Base-by-base conservation (phyloP, 1,140 invertebrate species). In the Megalopta genalis region DNA sequence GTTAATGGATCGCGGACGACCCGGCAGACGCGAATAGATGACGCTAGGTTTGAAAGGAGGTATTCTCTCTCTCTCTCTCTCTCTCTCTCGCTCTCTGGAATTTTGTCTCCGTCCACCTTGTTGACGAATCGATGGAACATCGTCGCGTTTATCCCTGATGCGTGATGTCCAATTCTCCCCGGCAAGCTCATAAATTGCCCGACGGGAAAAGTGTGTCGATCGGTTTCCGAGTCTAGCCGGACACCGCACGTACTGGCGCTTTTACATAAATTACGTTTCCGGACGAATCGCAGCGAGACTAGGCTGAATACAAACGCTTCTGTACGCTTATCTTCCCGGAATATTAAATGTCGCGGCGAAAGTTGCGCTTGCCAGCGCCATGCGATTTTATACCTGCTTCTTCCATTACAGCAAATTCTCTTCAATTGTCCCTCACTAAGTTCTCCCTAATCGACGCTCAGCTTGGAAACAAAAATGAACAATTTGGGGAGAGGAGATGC, bases 201-300 rank as follows among this genome's bases (percentile, higher is more conserved):
- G 23, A 49, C 23, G n/a, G 46, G 46, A 64, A 78, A 78, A 64
- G 76, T 78, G 46, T 71, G 67, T 71, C 60, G 68, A 78, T 78
- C 59, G 46, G 16, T 37, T 78, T 63, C 54, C 59, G 25, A n/a
- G 42, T 37, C 59, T 77, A 25, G 5, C 32, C 32, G 12, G 8
- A 46, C 32, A 12, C 21, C 18, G 25, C 49, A 16, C 16, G 16
- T 21, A 16, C 14, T n/a, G 1, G 6, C 54, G 42, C 25, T 42
- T 78, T 78, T 72, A 10, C 60, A 57, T 72, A 21, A 72, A 71
- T 60, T 77, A 49, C 54, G 23, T 69, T 62, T 49, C 37, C 10
- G 21, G 39, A 5, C n/a, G 32, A 9, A n/a, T 0, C 21, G 16
- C 6, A 21, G 2, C 16, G n/a, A 39, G 54, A 5, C 21, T 8